Conservation (phyloP, 2,888 invertebrate species). For the Plagodis dolabraria region DNA sequence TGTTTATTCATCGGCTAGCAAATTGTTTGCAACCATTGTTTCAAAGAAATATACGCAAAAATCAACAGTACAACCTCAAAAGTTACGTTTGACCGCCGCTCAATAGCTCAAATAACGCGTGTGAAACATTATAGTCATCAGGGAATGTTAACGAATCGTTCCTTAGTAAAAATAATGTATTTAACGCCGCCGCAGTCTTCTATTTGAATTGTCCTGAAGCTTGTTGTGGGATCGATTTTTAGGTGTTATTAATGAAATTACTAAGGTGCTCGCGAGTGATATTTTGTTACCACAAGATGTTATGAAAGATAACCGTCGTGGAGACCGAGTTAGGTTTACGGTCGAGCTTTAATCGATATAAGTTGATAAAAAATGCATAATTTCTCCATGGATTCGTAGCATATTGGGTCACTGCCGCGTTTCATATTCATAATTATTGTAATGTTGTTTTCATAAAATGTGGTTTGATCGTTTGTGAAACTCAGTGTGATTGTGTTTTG, state of each 20-base stretch:
- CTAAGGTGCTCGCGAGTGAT: constrained; percentile 77
- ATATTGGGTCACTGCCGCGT: constrained; percentile 64
- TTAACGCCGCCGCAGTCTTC: constrained; percentile 75
- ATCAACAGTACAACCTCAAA: constrained; percentile 51
- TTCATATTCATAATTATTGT: constrained; percentile 47
- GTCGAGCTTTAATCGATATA: constrained; percentile 68
- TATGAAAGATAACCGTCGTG: constrained; percentile 52
- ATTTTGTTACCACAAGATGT: constrained; percentile 65
- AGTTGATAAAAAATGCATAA: constrained; percentile 83
- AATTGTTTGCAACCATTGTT: constrained; percentile 78
- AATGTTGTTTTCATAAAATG: constrained; percentile 52
- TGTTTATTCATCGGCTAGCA: constrained; percentile 47
- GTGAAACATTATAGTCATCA: constrained; percentile 39
- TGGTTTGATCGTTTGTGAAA: constrained; percentile 38
- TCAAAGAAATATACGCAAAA: constrained; percentile 68
- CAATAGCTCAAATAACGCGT: constrained; percentile 46
- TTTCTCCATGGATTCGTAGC: constrained; percentile 75
- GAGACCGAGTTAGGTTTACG: constrained; percentile 43
- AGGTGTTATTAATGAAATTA: constrained; percentile 84
- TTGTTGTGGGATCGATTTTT: constrained; percentile 82
- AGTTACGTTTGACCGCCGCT: constrained; percentile 42
- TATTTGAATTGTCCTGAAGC: constrained; percentile 78
- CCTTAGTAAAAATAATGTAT: constrained; percentile 76
- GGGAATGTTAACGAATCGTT: constrained; percentile 48
- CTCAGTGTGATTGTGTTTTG: constrained; percentile 44